Evolutionary conservation across 2,797 vertebrate genomes (phyloP).

Genomic region (Atherinosoma microstoma): DNA sequence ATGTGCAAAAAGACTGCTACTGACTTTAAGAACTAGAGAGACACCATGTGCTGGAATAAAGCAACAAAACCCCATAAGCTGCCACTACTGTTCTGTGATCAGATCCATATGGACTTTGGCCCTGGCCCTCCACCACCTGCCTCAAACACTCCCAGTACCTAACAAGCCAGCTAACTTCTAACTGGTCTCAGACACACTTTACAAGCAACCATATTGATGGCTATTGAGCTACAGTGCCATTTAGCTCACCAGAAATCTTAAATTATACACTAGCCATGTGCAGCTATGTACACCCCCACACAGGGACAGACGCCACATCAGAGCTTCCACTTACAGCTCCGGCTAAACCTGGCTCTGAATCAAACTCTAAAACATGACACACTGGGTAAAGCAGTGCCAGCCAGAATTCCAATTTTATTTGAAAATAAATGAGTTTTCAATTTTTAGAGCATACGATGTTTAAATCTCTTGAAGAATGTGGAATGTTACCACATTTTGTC

Average conservation of each 20-base stretch:
- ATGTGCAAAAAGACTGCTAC: conserved; percentile 30
- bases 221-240: conserved; percentile 79
- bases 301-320: conserved; percentile 74
- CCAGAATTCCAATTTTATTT: conserved; percentile 56
- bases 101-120: conserved; percentile 82
- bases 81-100: conserved; percentile 87
- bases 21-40: conserved; percentile 57
- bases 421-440: conserved; percentile 45
- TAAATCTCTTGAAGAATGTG: conserved; percentile 31
- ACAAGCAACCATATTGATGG: conserved; percentile 80
- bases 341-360: conserved; percentile 52
- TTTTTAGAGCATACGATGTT: conserved; percentile 30
- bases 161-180: conserved; percentile 75
- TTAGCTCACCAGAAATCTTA: conserved; percentile 82
- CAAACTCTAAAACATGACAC: conserved; percentile 58
- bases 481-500: conserved; percentile 28
- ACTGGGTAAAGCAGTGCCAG: conserved; percentile 40
- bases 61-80: conserved; percentile 73
- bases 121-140: conserved; percentile 78
- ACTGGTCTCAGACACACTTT: conserved; percentile 78
- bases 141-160: conserved; percentile 77
- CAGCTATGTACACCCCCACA: conserved; percentile 63
- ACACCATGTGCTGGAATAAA: conserved; percentile 68
- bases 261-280: conserved; percentile 79
- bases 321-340: conserved; percentile 67